Evolutionary conservation across 2,888 invertebrate genomes (phyloP), one percentile per base, ranked within the genome.

Genomic region (Aethes cnicana): DNA sequence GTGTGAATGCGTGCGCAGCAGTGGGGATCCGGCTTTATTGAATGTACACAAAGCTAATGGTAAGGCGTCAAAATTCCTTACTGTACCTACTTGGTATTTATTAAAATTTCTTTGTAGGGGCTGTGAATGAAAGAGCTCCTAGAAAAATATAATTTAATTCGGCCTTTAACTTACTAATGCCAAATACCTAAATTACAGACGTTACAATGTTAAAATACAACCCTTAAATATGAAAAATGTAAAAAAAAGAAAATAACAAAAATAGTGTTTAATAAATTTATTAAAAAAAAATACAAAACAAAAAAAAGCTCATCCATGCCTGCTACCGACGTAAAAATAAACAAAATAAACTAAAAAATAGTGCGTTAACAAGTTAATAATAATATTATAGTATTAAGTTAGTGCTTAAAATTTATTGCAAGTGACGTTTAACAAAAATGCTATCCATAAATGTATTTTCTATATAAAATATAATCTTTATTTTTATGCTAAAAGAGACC

Each of bases 141-240:
- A 79, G 69, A 82, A 87, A 87, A 85, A 87, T 84, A 87, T 75
- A 82, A 74, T 84, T 82, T 85, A 83, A 82, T 85, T 74, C 74
- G 64, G 74, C 72, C 68, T 65, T 76, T 72, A 74, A 74, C 69
- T 69, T 65, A 69, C 77, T 77, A 74, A 72, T 69, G 72, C 66
- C 68, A 63, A 72, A 70, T 64, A 57, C 56, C 69, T 69, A 64
- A 69, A 50, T 68, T 43, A 50, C 43, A 70, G 72, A 79, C 62
- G 77, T 83, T 81, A 85, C 85, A 83, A 80, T 78, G 75, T 78
- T 74, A 43, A 49, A 12, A 55, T 50, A 54, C 59, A 16, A 39
- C 33, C 17, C 50, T 50, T 16, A 44, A 28, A 46, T 33, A 16
- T 30, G 55, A 50, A 54, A 37, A 47, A 58, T 59, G 56, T 65